Evolutionary conservation across 2,797 vertebrate genomes (phyloP).

Genomic region (Phalanger gymnotis): DNA sequence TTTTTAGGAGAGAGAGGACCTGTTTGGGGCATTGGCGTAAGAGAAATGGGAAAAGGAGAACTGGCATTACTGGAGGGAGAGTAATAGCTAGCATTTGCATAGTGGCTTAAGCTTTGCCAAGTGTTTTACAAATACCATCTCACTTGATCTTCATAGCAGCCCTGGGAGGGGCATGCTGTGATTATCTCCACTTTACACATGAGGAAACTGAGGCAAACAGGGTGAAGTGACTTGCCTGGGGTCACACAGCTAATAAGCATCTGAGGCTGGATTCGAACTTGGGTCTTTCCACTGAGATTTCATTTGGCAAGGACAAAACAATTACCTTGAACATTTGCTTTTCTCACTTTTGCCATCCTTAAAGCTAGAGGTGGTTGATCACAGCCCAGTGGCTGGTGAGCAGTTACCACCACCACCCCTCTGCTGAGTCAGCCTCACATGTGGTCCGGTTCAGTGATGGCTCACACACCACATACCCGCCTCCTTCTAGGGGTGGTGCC

Average conservation of each 20-base stretch:
- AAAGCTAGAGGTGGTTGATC: not conserved
- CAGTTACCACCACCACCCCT: not conserved
- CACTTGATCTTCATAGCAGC: not conserved
- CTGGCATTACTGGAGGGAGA: rapidly evolving
- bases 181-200: not conserved
- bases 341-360: not conserved
- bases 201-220: not conserved
- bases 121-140: not conserved
- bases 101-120: too few relatives aligned
- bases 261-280: not conserved
- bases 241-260: not conserved
- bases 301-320: not conserved
- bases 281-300: not conserved
- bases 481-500: not conserved
- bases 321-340: not conserved
- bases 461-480: too few relatives aligned
- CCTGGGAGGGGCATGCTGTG: not conserved
- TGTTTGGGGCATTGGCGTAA: conserved; percentile 68
- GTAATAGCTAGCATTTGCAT: not conserved
- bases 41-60: not conserved
- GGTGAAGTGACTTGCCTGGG: not conserved
- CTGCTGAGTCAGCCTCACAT: not conserved
- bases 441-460: too few relatives aligned
- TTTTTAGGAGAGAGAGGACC: conserved; percentile 94
- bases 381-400: not conserved